Percentiles rank a stretch among this genome's conserved stretches.
These are phyloP conservation scores for Philereme transversata DNA, from an alignment of 2,888 invertebrate species.

Conservation along the genomic window DNA sequence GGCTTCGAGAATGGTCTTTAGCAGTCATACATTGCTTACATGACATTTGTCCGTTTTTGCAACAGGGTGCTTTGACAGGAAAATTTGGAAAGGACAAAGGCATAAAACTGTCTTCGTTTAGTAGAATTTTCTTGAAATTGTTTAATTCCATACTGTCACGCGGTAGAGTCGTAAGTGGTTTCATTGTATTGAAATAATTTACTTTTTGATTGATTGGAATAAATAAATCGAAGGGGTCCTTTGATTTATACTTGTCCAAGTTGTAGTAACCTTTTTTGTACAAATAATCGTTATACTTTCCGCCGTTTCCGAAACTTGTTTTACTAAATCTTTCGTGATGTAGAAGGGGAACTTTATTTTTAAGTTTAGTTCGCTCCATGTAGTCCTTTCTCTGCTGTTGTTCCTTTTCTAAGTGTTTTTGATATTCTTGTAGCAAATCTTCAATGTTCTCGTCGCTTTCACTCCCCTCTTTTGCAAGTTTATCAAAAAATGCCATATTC, in stretches of 20 bases:
- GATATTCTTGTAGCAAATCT: slow-evolving; percentile 70
- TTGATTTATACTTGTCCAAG: slow-evolving; percentile 42
- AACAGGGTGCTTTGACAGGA: slow-evolving; percentile 53
- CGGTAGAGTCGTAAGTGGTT: slow-evolving; percentile 25
- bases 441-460: slow-evolving; percentile 71
- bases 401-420: slow-evolving; percentile 71
- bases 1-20: slow-evolving; percentile 33
- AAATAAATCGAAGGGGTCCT: slow-evolving; percentile 59
- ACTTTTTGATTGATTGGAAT: slow-evolving; percentile 53
- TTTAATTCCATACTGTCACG: slow-evolving; percentile 38
- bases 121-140: slow-evolving; percentile 42
- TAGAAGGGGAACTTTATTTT: slow-evolving; percentile 69
- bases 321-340: slow-evolving; percentile 63
- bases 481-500: slow-evolving; percentile 56
- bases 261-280: slow-evolving; percentile 50
- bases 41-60: slow-evolving; percentile 57
- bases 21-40: slow-evolving; percentile 61
- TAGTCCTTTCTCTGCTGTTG: slow-evolving; percentile 66
- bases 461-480: slow-evolving; percentile 55
- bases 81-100: slow-evolving; percentile 39
- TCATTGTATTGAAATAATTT: slow-evolving; percentile 46
- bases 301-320: slow-evolving; percentile 37
- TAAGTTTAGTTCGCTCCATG: slow-evolving; percentile 61
- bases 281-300: slow-evolving; percentile 48
- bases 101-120: slow-evolving; percentile 44